These are phyloP conservation scores for Sipha flava DNA, from an alignment of 1,140 invertebrate genomes.

Conservation along the genomic window DNA sequence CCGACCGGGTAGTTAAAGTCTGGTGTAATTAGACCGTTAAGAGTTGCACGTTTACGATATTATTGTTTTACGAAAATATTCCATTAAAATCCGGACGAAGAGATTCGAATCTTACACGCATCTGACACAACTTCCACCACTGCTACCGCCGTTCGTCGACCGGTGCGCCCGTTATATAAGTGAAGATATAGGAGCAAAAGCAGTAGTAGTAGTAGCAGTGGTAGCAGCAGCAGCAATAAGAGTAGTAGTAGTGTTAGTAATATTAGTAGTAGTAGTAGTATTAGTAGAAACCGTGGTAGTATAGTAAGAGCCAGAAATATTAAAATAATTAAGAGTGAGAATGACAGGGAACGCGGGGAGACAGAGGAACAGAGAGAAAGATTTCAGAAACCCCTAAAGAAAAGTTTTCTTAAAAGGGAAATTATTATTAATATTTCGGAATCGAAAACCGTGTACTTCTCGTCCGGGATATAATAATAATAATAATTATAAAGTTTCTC, in stretches of 20 bases:
- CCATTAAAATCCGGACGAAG: slow-evolving; percentile 15
- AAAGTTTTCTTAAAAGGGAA: slow-evolving; percentile 32
- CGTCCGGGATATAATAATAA: slow-evolving; percentile 13
- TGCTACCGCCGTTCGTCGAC: neutral
- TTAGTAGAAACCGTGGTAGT: neutral
- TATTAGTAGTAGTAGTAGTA: neutral
- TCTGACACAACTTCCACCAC: neutral
- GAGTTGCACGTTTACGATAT: slow-evolving; percentile 14
- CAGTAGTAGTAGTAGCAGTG: neutral
- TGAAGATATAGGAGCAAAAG: too few relatives aligned
- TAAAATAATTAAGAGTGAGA: slow-evolving; percentile 17
- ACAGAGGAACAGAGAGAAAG: neutral
- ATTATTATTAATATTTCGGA: slow-evolving; percentile 27
- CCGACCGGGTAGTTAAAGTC: neutral
- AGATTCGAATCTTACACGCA: slow-evolving; percentile 22
- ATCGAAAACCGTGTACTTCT: slow-evolving; percentile 22
- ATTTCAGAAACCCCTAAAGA: neutral
- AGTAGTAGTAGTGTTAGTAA: neutral
- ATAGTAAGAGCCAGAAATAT: neutral
- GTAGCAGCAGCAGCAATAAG: neutral
- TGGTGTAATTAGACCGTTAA: slow-evolving; percentile 1
- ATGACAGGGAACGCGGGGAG: neutral
- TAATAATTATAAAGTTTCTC: slow-evolving; percentile 30
- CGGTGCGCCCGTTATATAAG: too few relatives aligned
- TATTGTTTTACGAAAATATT: slow-evolving; percentile 5